Percentiles rank a stretch among this genome's conserved stretches.
These are phyloP conservation scores for Limanda limanda DNA, from an alignment of 2,113 vertebrate species.

Conservation along the genomic window DNA sequence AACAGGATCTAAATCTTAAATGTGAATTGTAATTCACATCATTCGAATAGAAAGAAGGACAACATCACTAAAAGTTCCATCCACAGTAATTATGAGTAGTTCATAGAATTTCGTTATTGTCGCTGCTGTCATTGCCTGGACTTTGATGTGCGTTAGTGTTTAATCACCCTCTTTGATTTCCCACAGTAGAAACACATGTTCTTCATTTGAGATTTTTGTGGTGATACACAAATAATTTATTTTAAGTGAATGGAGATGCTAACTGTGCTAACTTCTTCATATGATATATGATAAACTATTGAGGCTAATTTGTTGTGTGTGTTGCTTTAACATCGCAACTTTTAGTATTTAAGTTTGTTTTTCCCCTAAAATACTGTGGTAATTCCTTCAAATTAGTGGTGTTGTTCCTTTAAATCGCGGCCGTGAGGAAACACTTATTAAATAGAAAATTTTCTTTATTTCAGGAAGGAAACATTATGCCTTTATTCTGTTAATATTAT, in stretches of 20 bases:
- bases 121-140: not conserved
- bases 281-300: not conserved
- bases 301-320: not conserved
- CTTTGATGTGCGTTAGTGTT: not conserved
- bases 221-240: not conserved
- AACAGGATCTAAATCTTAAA: not conserved
- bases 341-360: too few relatives aligned
- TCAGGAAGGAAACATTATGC: too few relatives aligned
- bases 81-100: not conserved
- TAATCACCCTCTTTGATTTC: not conserved
- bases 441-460: too few relatives aligned
- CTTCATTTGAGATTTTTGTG: not conserved
- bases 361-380: too few relatives aligned
- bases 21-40: not conserved
- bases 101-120: not conserved
- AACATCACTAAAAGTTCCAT: not conserved
- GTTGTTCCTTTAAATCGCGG: not conserved
- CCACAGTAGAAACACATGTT: not conserved
- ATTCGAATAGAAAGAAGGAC: too few relatives aligned
- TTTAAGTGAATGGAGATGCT: too few relatives aligned
- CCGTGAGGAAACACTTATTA: too few relatives aligned
- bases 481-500: too few relatives aligned
- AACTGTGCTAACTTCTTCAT: too few relatives aligned
- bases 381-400: not conserved
- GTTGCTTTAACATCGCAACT: not conserved